These are phyloP conservation scores for Phytoseiulus persimilis DNA, from an alignment of 2,888 invertebrate species.

Conservation along the genomic window DNA sequence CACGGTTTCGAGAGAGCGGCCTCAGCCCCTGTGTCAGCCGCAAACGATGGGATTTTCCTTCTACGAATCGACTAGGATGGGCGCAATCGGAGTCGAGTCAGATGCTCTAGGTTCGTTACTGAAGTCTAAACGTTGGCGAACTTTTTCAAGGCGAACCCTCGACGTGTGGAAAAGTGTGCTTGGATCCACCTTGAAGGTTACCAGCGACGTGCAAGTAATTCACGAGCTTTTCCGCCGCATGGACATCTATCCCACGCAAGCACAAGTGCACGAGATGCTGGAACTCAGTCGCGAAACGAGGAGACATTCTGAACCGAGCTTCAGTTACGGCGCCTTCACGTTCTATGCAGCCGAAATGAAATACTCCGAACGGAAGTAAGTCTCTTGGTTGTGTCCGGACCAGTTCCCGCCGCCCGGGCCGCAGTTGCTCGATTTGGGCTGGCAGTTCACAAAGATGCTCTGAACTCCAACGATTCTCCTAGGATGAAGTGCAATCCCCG, in stretches of 20 bases:
- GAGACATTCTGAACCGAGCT: background rate
- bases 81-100: too few relatives aligned
- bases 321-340: background rate
- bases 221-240: constrained; percentile 12
- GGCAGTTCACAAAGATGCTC: too few relatives aligned
- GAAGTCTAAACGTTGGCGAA: too few relatives aligned
- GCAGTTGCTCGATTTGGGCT: too few relatives aligned
- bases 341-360: constrained; percentile 26
- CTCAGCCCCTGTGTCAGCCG: too few relatives aligned
- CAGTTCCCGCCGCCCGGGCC: too few relatives aligned
- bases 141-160: constrained; percentile 1
- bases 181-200: background rate
- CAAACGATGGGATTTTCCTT: too few relatives aligned
- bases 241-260: background rate
- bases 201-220: background rate
- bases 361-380: constrained; percentile 17
- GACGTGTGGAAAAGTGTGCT: constrained; percentile 18
- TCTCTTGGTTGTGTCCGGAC: too few relatives aligned
- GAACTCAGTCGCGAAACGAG: constrained; percentile 9
- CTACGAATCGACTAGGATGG: too few relatives aligned
- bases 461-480: background rate
- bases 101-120: too few relatives aligned
- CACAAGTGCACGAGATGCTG: constrained; percentile 31
- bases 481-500: background rate
- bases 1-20: too few relatives aligned